Conservation (phyloP, 2,888 invertebrate genomes). For the Halictus quadricinctus region DNA sequence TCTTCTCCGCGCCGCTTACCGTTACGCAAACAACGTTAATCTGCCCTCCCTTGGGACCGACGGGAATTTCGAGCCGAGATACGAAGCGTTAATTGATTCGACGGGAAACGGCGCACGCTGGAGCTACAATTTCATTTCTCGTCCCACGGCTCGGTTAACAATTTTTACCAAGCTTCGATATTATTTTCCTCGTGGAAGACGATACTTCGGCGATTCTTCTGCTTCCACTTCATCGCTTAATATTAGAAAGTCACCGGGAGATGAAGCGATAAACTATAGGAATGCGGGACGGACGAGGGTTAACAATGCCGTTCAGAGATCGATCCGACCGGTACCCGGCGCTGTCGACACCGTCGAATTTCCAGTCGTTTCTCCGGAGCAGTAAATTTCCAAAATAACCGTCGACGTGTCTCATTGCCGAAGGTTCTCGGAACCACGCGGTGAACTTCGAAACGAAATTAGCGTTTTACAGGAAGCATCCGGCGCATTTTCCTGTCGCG, state of each 20-base stretch:
- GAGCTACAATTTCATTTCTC: not conserved
- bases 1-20: slow-evolving; percentile 44
- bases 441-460: not conserved
- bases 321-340: not conserved
- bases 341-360: not conserved
- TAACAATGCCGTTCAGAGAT: not conserved
- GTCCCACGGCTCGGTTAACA: not conserved
- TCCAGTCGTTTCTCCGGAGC: not conserved
- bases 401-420: not conserved
- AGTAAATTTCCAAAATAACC: not conserved
- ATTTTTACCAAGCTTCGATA: not conserved
- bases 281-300: not conserved
- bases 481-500: not conserved
- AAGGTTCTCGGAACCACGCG: not conserved
- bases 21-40: slow-evolving; percentile 36
- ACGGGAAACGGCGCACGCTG: not conserved
- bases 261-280: not conserved
- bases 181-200: not conserved
- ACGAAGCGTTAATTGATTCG: slow-evolving; percentile 12
- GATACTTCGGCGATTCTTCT: not conserved
- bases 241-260: no score
- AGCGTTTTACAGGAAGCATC: not conserved
- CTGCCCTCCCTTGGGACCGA: not conserved
- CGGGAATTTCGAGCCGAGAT: slow-evolving; percentile 3
- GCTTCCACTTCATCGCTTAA: no score